Conservation (phyloP, 2,888 invertebrate genomes). For the Ditula angustiorana region DNA sequence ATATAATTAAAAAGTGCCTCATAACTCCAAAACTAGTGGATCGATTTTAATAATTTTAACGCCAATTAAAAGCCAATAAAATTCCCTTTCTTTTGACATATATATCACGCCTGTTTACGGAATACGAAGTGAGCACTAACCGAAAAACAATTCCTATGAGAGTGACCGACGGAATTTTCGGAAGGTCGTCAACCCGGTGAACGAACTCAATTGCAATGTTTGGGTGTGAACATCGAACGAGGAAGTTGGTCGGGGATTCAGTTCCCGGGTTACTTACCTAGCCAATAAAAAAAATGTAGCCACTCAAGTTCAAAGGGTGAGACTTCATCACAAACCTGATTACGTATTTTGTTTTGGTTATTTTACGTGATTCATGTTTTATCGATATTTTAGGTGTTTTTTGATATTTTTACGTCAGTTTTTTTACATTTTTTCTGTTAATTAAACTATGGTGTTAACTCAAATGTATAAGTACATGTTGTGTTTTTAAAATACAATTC, state of each 20-base stretch:
- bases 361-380: too few species aligned
- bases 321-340: background rate
- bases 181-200: constrained; percentile 16
- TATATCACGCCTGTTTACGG: background rate
- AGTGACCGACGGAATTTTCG: constrained; percentile 21
- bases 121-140: background rate
- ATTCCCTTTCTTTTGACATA: constrained; percentile 7
- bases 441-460: too few species aligned
- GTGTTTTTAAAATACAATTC: too few species aligned
- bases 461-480: too few species aligned
- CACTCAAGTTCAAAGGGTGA: background rate
- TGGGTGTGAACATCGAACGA: constrained; percentile 17
- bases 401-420: too few species aligned
- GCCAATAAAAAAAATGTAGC: constrained; percentile 19
- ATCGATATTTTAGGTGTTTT: too few species aligned
- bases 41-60: constrained; percentile 1
- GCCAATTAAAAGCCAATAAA: constrained; percentile 10
- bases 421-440: too few species aligned
- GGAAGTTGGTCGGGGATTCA: background rate
- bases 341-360: background rate
- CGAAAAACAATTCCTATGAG: constrained; percentile 14
- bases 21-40: constrained; percentile 5
- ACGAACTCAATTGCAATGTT: constrained; percentile 26
- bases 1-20: background rate
- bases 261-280: constrained; percentile 30